phyloP scores from a whole-genome alignment of 1,140 invertebrate genomes.

The Leucophenga varia region DNA sequence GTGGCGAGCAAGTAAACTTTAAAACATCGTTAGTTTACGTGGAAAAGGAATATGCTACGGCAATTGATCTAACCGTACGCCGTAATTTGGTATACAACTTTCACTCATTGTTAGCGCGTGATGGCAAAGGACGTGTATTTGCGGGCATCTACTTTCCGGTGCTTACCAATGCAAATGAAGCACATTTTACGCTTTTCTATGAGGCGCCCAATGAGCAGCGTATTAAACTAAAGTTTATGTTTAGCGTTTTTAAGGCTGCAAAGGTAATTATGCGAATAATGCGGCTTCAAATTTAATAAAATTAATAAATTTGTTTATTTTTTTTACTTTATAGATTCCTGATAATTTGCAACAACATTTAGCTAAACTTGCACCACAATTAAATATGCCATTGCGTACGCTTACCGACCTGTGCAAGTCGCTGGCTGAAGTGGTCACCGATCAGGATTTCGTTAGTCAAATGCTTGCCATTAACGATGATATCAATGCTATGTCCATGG shows the following conservation, averaged over 20 bases:
- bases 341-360: constrained; percentile 65
- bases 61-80: constrained; percentile 82
- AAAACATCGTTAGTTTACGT: constrained; percentile 76
- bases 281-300: neutral
- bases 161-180: constrained; percentile 62
- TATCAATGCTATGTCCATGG: constrained; percentile 73
- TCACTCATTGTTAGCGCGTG: constrained; percentile 75
- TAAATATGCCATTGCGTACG: constrained; percentile 65
- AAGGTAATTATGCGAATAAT: constrained; percentile 59
- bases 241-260: constrained; percentile 65
- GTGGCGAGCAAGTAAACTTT: constrained; percentile 62
- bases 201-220: constrained; percentile 64
- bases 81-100: constrained; percentile 88
- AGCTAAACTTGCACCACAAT: constrained; percentile 69
- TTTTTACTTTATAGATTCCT: constrained; percentile 58
- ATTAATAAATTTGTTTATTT: constrained; percentile 8
- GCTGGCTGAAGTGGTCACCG: constrained; percentile 69
- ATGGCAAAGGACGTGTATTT: constrained; percentile 75
- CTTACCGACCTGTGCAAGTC: constrained; percentile 65
- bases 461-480: constrained; percentile 71
- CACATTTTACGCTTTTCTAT: constrained; percentile 78
- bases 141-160: constrained; percentile 83
- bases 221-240: constrained; percentile 68
- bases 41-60: constrained; percentile 74
- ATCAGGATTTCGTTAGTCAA: constrained; percentile 71